Base-by-base conservation (phyloP, 2,888 invertebrate species). In the Plutella xylostella region DNA sequence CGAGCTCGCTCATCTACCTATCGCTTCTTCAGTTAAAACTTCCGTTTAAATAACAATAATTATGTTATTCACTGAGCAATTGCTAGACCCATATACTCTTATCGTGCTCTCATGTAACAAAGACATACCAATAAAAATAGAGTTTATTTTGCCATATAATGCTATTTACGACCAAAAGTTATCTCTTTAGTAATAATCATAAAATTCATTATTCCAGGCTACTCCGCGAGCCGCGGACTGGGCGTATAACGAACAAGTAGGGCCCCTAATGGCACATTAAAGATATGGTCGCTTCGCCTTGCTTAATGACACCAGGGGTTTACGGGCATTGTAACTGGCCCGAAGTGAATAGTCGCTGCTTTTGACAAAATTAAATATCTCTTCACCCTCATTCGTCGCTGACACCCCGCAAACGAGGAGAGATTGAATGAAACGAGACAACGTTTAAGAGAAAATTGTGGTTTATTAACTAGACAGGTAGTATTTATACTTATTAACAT, bases 401-500 rank as follows among this genome's bases (percentile, higher is more conserved):
- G 12, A 30, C 30, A 30, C 30, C 30, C 6, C 14, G 1, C 3
- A 14, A 30, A 30, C 30, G 30, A 7, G 30, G n/a, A 30, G 4
- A 3, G 12, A 5, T 4, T 30, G 18, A 42, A 28, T 46, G 22
- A 50, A 66, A 65, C 65, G 50, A 73, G 63, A 67, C 62, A 55
- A 63, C 49, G 50, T 45, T 69, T 72, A 68, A 73, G 72, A 76
- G 71, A 22, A 75, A 71, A 72, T 73, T 66, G 65, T 74, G 68
- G 72, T 74, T 75, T 75, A 79, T 70, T 74, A 67, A 65, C 78
- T 78, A 77, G 72, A 75, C 67, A 76, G 72, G 70, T 75, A 70
- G 65, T 73, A 61, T 60, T 72, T 7, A 37, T 37, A 37, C 15
- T 34, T 31, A 72, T 71, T 74, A 71, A 78, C 77, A 78, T 74